Evolutionary conservation across 2,797 vertebrate genomes (phyloP).

Genomic region (Arctocebus calabarensis): DNA sequence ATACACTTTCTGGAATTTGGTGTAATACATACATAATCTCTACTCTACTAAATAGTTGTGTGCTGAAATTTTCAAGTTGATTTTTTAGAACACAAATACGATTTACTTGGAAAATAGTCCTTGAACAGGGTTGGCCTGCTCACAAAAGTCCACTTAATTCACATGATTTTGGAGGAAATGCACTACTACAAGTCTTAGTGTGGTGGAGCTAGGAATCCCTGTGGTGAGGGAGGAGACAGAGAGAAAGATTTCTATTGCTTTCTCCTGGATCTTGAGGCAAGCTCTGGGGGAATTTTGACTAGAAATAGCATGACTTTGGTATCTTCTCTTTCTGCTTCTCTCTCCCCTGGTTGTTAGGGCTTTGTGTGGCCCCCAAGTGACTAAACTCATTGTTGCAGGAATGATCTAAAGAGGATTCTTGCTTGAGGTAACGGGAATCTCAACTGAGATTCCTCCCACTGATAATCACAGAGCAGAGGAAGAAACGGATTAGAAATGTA

Average conservation of each 20-base stretch:
- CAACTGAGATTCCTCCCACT: background rate
- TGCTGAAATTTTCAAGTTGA: background rate
- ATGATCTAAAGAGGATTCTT: background rate
- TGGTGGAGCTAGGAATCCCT: background rate
- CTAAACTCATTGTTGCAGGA: background rate
- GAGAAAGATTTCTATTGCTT: background rate
- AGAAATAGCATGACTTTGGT: background rate
- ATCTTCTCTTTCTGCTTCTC: background rate
- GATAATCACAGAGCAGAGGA: background rate
- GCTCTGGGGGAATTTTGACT: background rate
- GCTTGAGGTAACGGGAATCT: background rate
- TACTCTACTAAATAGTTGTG: background rate
- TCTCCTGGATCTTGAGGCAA: background rate
- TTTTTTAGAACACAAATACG: background rate
- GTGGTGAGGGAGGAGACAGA: background rate
- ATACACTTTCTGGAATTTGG: background rate
- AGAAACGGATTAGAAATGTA: background rate
- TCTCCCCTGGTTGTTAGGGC: background rate
- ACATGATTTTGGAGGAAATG: background rate
- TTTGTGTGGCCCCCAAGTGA: background rate
- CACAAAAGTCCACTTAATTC: background rate
- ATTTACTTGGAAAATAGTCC: background rate
- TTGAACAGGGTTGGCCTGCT: background rate
- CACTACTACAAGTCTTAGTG: background rate
- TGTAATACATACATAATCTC: background rate